Base-by-base conservation (phyloP, 2,888 invertebrate species). In the Tanytarsus gracilentus region DNA sequence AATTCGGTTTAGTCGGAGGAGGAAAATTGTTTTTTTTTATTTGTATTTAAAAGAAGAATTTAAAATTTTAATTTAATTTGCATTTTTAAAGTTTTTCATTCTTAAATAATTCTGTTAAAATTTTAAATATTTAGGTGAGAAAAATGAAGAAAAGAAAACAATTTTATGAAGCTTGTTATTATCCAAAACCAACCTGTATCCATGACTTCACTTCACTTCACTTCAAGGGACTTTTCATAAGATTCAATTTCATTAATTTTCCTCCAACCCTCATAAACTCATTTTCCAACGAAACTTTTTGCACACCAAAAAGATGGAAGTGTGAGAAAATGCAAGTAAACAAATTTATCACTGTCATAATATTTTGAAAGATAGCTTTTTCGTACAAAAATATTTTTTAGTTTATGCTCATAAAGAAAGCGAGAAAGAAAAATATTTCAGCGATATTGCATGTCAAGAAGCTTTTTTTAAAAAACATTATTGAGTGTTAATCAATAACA, bases 331-430 rank as follows among this genome's bases (percentile, higher is more conserved):
- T 58, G 58, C 58, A 58, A 58, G 58, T 58, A 58, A 58, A 58
- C 58, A 58, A 58, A 58, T 58, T 58, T 58, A 58, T 58, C 58
- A 58, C 27, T 58, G 58, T 58, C 58, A 58, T 58, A 48, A 44
- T 58, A 58, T 58, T 58, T 58, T 29, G 48, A 58, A 58, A 44
- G 48, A 58, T 40, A 23, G 18, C 40, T 18, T 18, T 26, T 36
- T 21, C 8, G 16, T 36, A 36, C 2, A 36, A 11, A 36, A 36
- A 14, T 16, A n/a, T 14, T 36, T 36, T 36, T 7, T 14, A n/a
- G 16, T 36, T 44, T 44, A 44, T 44, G 44, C 44, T 23, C 44
- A 44, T 44, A 11, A 23, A 44, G 21, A 11, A 44, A 23, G 44
- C 21, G 44, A 44, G 21, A 11, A 44, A 23, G 44, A 44, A 44